A percentile compares a stretch with the other conserved stretches of the same genome.
Evolutionary conservation across 2,113 vertebrate species (phyloP).

Genomic region (Irena cyanogastra): DNA sequence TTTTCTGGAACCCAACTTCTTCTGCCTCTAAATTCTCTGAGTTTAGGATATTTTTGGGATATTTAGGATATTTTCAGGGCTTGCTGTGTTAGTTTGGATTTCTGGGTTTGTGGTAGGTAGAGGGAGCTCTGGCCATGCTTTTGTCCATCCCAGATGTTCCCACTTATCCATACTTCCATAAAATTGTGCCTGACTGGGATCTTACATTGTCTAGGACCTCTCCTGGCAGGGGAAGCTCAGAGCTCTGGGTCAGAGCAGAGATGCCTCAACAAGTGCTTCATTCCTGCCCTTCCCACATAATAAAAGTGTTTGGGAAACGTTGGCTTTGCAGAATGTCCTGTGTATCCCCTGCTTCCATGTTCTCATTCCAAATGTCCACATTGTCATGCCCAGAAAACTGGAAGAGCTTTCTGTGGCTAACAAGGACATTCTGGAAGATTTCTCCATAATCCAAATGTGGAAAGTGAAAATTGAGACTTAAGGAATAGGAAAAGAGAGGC

Average conservation of each 20-base stretch:
- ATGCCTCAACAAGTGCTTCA: neutral
- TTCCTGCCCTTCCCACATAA: neutral
- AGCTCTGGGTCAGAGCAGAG: neutral
- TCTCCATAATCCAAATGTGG: neutral
- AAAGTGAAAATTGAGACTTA: neutral
- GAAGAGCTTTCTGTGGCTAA: neutral
- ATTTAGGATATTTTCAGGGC: neutral
- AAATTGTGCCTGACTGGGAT: neutral
- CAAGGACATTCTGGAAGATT: neutral
- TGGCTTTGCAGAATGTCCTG: neutral
- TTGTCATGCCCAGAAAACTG: neutral
- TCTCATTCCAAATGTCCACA: neutral
- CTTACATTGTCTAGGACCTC: neutral
- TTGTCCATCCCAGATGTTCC: neutral
- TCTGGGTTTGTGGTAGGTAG: neutral
- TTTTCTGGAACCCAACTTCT: neutral
- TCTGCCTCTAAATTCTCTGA: neutral
- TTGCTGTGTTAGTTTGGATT: neutral
- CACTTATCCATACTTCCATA: neutral
- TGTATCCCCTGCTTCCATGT: neutral
- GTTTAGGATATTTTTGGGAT: neutral
- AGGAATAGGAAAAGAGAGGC: neutral
- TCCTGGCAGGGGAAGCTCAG: neutral
- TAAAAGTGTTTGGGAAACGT: neutral
- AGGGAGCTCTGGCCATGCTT: neutral